Conservation (phyloP, 2,888 invertebrate species). For the Anthophora plumipes region DNA sequence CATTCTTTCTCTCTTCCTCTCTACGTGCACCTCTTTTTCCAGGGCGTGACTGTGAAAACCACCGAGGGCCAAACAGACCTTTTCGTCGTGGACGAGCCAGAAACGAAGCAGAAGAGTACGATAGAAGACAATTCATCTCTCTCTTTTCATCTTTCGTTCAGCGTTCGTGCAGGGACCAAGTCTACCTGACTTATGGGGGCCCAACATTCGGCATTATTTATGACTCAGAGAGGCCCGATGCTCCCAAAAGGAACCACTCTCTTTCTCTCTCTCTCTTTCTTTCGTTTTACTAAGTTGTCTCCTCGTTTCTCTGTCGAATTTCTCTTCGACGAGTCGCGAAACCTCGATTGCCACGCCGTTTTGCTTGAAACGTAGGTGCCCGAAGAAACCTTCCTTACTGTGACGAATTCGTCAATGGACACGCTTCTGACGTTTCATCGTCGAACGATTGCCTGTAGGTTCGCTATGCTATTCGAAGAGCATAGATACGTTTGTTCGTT, state of each 20-base stretch:
- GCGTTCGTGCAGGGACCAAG: constrained; percentile 74
- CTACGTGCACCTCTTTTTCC: constrained; percentile 59
- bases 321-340: constrained; percentile 39
- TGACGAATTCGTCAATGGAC: constrained; percentile 52
- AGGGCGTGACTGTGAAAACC: constrained; percentile 84
- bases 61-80: constrained; percentile 79
- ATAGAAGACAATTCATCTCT: constrained; percentile 35
- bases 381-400: background rate
- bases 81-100: constrained; percentile 39
- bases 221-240: constrained; percentile 75
- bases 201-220: constrained; percentile 83
- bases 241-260: constrained; percentile 68
- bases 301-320: constrained; percentile 37
- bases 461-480: too few relatives aligned
- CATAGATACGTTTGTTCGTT: background rate
- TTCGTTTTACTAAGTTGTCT: constrained; percentile 34
- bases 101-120: constrained; percentile 10
- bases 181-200: constrained; percentile 84
- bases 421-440: constrained; percentile 20
- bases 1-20: constrained; percentile 50
- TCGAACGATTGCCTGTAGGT: background rate
- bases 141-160: constrained; percentile 43
- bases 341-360: constrained; percentile 38
- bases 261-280: constrained; percentile 31
- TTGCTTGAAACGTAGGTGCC: constrained; percentile 33